Conservation (phyloP, 2,113 vertebrate species). For the Menidia beryllina region DNA sequence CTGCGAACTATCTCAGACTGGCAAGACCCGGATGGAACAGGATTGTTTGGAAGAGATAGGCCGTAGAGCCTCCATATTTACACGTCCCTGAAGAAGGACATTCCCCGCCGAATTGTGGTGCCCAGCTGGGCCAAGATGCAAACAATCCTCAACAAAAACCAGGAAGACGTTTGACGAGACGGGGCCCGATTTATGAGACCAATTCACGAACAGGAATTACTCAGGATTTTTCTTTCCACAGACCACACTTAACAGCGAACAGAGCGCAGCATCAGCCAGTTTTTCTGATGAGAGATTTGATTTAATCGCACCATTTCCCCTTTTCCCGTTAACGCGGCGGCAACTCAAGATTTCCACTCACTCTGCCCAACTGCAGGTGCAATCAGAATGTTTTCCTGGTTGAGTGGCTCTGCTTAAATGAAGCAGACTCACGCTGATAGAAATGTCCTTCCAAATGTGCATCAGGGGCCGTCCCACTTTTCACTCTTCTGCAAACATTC, state of each 20-base stretch:
- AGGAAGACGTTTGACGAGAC: slow-evolving; percentile 36
- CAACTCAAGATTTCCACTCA: slow-evolving; percentile 16
- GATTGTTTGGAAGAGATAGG: slow-evolving; percentile 12
- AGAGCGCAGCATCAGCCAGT: not conserved
- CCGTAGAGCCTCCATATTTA: slow-evolving; percentile 20
- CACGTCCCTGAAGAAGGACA: slow-evolving; percentile 7
- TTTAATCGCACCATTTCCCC: slow-evolving; percentile 3
- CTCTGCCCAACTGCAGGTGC: slow-evolving; percentile 32
- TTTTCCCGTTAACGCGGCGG: not conserved
- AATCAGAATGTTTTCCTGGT: slow-evolving; percentile 51
- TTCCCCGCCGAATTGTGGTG: slow-evolving; percentile 6
- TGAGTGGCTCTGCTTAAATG: slow-evolving; percentile 55
- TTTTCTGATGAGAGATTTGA: slow-evolving; percentile 10
- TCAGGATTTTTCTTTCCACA: slow-evolving; percentile 39
- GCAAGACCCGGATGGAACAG: slow-evolving; percentile 8
- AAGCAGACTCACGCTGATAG: slow-evolving; percentile 65
- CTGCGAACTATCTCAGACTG: slow-evolving; percentile 16
- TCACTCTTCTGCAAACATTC: slow-evolving; percentile 31
- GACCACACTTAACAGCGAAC: not conserved
- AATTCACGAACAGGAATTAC: slow-evolving; percentile 28
- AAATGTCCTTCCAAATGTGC: slow-evolving; percentile 65
- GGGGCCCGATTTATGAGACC: slow-evolving; percentile 26
- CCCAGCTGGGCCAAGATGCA: slow-evolving; percentile 31
- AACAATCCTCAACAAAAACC: slow-evolving; percentile 27
- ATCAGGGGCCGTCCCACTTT: slow-evolving; percentile 65